Base-by-base conservation (phyloP, 2,888 invertebrate species). In the Craniophora ligustri region DNA sequence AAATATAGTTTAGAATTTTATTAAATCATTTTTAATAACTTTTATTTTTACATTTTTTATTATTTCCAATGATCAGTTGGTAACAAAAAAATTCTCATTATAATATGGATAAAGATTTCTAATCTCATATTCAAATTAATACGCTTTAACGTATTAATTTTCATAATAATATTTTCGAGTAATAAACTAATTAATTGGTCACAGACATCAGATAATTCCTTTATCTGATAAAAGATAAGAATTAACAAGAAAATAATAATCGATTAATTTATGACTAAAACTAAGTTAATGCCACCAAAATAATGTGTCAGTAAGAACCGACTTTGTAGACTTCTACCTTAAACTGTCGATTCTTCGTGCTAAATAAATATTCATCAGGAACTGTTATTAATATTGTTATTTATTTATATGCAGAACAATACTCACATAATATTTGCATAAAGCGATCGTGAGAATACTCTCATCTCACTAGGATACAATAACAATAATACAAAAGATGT, bases 401-500 rank as follows among this genome's bases (percentile, higher is more conserved):
- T 44, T 58, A 67, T 61, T 55, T 55, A 36, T 0, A 21, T 45
- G 36, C 31, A 6, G 8, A 26, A 42, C 10, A 46, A 57, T 36
- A 57, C 69, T 64, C 50, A 68, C 69, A 46, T 34, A 28, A 31
- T 55, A 45, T 48, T 31, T 39, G 8, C 32, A 30, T 42, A 55
- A 14, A 35, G 1, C 14, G 34, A 35, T 48, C 48, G 23, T 57
- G 51, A 21, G 30, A 48, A 49, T 36, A 49, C 36, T 46, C 26
- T 35, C 26, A 41, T 16, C 38, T 56, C 51, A 62, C 55, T 42
- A 56, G 8, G 47, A 50, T 45, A 15, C 40, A 58, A 10, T 31
- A 36, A 56, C 47, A 62, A 56, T 47, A 57, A 42, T 44, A 64
- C 35, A 54, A 67, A 54, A 39, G 56, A 51, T 67, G 60, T 57